phyloP scores from a whole-genome alignment of 1,140 invertebrate species.

The Lutraria rhynchaena region DNA sequence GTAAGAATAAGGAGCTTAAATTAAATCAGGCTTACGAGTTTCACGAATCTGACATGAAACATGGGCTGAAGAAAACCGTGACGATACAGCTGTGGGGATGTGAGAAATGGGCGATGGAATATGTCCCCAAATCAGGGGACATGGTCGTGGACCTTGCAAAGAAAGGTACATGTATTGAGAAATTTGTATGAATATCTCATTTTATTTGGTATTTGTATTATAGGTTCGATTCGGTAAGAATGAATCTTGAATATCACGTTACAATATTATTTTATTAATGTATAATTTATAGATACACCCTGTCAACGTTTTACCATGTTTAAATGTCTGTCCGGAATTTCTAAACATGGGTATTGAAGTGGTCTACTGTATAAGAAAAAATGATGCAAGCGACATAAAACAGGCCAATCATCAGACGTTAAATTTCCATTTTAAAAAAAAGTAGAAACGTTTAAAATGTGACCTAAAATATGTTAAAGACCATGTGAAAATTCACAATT shows the following conservation, averaged over 20 bases:
- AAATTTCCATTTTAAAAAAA: too few relatives aligned
- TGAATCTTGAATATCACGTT: neutral
- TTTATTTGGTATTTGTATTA: neutral
- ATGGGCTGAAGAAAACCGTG: conserved; percentile 42
- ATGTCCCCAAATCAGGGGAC: conserved; percentile 37
- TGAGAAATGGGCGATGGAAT: conserved; percentile 38
- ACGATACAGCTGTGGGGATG: conserved; percentile 42
- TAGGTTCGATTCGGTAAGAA: neutral
- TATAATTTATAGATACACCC: too few relatives aligned
- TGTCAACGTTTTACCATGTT: too few relatives aligned
- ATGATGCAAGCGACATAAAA: too few relatives aligned
- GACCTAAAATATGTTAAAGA: too few relatives aligned
- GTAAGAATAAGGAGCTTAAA: neutral
- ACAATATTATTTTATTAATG: neutral
- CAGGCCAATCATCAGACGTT: too few relatives aligned
- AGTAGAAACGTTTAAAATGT: too few relatives aligned
- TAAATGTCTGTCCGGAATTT: too few relatives aligned
- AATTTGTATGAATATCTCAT: neutral
- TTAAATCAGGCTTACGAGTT: conserved; percentile 53
- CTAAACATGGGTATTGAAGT: too few relatives aligned
- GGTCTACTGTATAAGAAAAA: too few relatives aligned
- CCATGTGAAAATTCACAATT: too few relatives aligned
- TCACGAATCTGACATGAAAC: conserved; percentile 44
- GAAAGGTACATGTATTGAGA: conserved; percentile 11
- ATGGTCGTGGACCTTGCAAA: conserved; percentile 20